Evolutionary conservation across 2,888 invertebrate species (phyloP).

Genomic region (Phlogophora meticulosa): DNA sequence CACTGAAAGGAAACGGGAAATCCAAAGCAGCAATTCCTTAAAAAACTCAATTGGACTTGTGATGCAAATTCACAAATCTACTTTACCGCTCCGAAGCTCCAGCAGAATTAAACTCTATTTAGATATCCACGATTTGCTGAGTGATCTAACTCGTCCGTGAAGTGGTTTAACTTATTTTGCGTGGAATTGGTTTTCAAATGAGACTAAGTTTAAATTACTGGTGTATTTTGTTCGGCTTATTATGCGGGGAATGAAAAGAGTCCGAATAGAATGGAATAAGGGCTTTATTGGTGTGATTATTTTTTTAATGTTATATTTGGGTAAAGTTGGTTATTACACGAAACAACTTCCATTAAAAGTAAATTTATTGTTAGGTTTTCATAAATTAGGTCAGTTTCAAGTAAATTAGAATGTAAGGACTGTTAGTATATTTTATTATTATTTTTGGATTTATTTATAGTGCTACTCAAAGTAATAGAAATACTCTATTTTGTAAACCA

Average conservation of each 20-base stretch:
- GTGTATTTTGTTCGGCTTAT: conserved; percentile 27
- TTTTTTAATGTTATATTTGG: no score
- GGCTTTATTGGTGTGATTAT: no score
- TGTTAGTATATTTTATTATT: no score
- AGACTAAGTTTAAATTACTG: conserved; percentile 60
- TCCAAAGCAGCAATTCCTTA: conserved; percentile 57
- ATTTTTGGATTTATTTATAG: no score
- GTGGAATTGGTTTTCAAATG: conserved; percentile 61
- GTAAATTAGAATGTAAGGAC: no score
- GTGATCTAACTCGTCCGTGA: conserved; percentile 65
- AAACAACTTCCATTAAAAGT: conserved; percentile 1
- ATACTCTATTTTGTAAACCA: no score
- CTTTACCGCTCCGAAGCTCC: conserved; percentile 62
- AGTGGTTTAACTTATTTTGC: conserved; percentile 65
- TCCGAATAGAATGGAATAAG: no score
- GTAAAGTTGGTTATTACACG: conserved; percentile 6
- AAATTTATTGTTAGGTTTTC: conserved; percentile 19
- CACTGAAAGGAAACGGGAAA: conserved; percentile 45
- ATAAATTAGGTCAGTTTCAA: no score
- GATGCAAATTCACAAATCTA: conserved; percentile 69
- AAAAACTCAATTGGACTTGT: conserved; percentile 68
- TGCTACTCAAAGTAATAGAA: no score
- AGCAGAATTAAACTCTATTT: conserved; percentile 72
- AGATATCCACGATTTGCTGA: conserved; percentile 68
- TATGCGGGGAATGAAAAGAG: neutral